A percentile compares a stretch with the other conserved stretches of the same genome.
These are phyloP conservation scores for Cyaniris semiargus DNA, from an alignment of 2,888 invertebrate genomes.

Conservation along the genomic window DNA sequence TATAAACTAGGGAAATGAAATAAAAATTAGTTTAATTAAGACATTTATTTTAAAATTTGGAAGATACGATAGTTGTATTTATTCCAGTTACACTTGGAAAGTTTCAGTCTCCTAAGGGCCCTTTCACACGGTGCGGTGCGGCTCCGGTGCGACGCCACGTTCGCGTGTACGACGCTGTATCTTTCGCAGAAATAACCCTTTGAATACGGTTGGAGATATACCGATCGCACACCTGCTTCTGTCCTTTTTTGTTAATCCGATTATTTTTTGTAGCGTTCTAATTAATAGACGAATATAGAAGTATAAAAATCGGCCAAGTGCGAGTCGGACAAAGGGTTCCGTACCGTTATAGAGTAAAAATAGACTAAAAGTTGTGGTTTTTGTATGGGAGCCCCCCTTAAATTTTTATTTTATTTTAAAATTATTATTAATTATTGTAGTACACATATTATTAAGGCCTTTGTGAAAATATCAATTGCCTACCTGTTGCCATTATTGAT, in stretches of 20 bases:
- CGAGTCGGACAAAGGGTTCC: no score
- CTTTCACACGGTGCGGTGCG: slow-evolving; percentile 36
- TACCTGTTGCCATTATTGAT: no score
- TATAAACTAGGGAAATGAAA: background rate
- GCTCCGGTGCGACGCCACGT: background rate
- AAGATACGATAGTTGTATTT: slow-evolving; percentile 73
- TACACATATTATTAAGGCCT: no score
- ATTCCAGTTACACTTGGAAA: slow-evolving; percentile 53
- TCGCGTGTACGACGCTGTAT: background rate
- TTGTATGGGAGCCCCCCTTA: no score
- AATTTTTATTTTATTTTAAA: no score
- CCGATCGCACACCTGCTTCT: background rate
- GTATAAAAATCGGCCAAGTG: no score
- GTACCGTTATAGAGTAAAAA: no score
- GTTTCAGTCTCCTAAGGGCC: slow-evolving; percentile 75
- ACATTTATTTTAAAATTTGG: slow-evolving; percentile 36
- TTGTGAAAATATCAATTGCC: no score
- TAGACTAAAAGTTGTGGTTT: no score
- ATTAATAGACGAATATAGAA: background rate
- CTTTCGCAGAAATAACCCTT: background rate
- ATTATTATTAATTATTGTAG: no score
- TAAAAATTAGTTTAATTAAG: slow-evolving; percentile 1
- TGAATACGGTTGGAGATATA: background rate
- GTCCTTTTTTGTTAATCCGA: background rate
- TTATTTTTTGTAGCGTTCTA: background rate